Conservation (phyloP, 2,113 vertebrate species). For the Aptenodytes patagonicus region DNA sequence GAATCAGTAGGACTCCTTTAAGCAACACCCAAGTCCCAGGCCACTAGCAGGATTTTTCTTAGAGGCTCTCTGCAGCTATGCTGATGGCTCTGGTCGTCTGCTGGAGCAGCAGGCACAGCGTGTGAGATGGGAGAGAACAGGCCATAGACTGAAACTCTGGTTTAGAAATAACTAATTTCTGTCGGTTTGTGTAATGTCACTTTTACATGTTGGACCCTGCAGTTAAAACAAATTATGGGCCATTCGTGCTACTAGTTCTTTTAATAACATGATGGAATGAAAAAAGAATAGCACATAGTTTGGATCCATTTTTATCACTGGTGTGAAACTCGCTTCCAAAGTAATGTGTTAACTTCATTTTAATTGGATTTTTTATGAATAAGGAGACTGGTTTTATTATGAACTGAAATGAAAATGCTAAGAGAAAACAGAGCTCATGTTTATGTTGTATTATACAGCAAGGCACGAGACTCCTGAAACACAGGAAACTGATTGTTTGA, state of each 20-base stretch:
- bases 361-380: background rate
- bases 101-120: background rate
- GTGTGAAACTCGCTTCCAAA: background rate
- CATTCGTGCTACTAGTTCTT: background rate
- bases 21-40: background rate
- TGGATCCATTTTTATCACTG: background rate
- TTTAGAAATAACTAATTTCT: background rate
- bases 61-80: background rate
- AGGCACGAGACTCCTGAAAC: background rate
- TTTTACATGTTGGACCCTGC: background rate
- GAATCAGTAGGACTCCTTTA: background rate
- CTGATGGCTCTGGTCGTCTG: background rate
- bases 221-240: background rate
- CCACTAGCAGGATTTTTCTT: background rate
- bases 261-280: background rate
- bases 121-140: background rate
- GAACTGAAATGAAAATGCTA: background rate
- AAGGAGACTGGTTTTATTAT: background rate
- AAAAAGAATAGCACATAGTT: background rate
- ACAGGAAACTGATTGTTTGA: slow-evolving; percentile 13
- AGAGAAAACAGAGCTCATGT: background rate
- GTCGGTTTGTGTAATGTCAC: background rate
- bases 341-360: background rate
- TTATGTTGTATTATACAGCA: background rate
- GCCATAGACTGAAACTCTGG: background rate